These are phyloP conservation scores for Epirrhoe alternata DNA, from an alignment of 2,888 invertebrate species.

Conservation along the genomic window DNA sequence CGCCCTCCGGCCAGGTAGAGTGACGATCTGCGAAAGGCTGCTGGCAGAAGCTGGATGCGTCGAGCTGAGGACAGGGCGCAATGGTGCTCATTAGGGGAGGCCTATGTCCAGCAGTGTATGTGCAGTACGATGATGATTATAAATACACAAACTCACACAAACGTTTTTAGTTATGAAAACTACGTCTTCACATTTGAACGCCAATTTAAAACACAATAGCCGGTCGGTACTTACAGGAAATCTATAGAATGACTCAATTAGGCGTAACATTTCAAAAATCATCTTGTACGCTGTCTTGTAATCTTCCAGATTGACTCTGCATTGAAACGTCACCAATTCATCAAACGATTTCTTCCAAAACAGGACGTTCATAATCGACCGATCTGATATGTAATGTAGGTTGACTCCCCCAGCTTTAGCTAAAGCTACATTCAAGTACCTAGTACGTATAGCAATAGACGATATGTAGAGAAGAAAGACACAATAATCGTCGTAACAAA, in stretches of 20 bases:
- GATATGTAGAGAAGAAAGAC: constrained; percentile 50
- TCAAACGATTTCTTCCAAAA: constrained; percentile 62
- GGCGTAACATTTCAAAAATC: constrained; percentile 53
- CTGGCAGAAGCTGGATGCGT: too few relatives aligned
- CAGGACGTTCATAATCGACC: constrained; percentile 55
- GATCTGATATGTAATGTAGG: constrained; percentile 57
- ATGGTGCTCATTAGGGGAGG: too few relatives aligned
- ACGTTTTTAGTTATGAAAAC: too few relatives aligned
- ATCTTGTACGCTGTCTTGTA: constrained; percentile 54
- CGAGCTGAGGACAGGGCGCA: too few relatives aligned
- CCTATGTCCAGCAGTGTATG: too few relatives aligned
- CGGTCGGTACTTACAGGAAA: constrained; percentile 58
- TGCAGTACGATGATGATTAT: too few relatives aligned
- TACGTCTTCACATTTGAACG: background rate
- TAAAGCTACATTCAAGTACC: constrained; percentile 66
- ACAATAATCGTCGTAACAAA: constrained; percentile 56
- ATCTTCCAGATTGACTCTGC: constrained; percentile 47
- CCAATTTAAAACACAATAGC: background rate
- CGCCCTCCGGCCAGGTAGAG: too few relatives aligned
- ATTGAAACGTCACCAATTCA: constrained; percentile 56
- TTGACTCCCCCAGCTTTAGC: constrained; percentile 60
- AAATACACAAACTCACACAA: too few relatives aligned
- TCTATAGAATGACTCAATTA: constrained; percentile 51
- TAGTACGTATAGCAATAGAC: constrained; percentile 56
- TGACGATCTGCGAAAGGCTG: too few relatives aligned